Percentiles rank a stretch among this genome's conserved stretches.
Conservation (phyloP, 2,888 invertebrate species). For the Aphelenchoides bicaudatus region DNA sequence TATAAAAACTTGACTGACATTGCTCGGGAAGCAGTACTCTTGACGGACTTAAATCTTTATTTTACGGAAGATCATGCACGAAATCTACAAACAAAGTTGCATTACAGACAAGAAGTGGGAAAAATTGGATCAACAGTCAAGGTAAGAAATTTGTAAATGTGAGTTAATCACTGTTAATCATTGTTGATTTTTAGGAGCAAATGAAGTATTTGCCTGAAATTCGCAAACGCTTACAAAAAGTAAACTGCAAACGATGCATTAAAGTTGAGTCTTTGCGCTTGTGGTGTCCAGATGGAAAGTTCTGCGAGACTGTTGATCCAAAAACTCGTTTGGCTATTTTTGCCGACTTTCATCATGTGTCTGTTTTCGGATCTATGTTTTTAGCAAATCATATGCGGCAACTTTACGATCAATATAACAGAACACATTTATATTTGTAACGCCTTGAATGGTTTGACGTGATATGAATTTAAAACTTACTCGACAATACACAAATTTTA, state of each 20-base stretch:
- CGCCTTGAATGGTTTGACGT: too few species aligned
- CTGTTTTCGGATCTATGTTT: slow-evolving; percentile 4
- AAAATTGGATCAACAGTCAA: slow-evolving; percentile 2
- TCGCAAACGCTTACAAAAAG: background rate
- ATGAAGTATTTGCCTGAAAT: slow-evolving; percentile 4
- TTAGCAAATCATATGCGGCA: background rate
- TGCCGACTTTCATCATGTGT: slow-evolving; percentile 12
- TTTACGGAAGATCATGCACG: background rate
- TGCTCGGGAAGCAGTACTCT: background rate
- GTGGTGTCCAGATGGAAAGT: slow-evolving; percentile 1
- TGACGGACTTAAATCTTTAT: background rate
- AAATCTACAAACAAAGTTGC: background rate
- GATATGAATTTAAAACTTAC: too few species aligned
- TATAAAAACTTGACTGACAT: background rate
- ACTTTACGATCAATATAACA: background rate
- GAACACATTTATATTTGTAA: background rate
- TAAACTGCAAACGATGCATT: background rate
- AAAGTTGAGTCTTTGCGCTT: background rate
- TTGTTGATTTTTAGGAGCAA: slow-evolving; percentile 9
- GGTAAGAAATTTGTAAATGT: slow-evolving; percentile 1
- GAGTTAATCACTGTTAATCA: too few species aligned
- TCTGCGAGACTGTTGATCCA: background rate
- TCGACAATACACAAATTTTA: too few species aligned
- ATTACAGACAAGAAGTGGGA: background rate
- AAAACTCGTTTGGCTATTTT: slow-evolving; percentile 1